Base-by-base conservation (phyloP, 2,888 invertebrate genomes). In the Platycheirus rosarum region DNA sequence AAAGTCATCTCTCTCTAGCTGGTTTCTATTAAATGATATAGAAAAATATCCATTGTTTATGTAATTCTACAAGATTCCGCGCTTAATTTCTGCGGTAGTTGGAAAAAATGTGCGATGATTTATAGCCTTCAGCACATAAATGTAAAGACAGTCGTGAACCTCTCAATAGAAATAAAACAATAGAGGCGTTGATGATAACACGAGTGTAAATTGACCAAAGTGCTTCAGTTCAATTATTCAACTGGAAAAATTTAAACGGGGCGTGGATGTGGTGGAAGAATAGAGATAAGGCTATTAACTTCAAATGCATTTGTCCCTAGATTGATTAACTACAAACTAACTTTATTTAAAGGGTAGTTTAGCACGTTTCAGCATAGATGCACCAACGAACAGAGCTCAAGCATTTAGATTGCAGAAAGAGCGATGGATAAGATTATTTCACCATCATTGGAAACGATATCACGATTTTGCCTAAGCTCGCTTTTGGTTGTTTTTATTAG, bases 21-120 rank as follows among this genome's bases (percentile, higher is more conserved):
- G 62, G 42, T 55, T 51, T 46, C 23, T 23, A 23, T 6, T n/a
- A 46, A 46, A 49, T 46, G 40, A 48, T 53, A 77, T 49, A 20
- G 44, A 65, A 75, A 60, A 65, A 71, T 69, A 65, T 71, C 29
- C 49, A 60, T 66, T 73, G 40, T 71, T 73, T 82, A 77, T 77
- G 68, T 77, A 82, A 77, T 62, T 35, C 29, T 68, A 68, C 66
- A 82, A 71, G 76, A 79, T 63, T 71, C 53, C 68, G 71, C 53
- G 71, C 53, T 75, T 63, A 73, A 82, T 40, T 71, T 82, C 49
- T 55, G 66, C 55, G 71, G 80, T 66, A 76, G 76, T 71, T 66
- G 53, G 68, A 46, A 68, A 49, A 66, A 77, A 66, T 70, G 37
- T 13, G 20, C 63, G 70, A 62, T 71, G 80, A 82, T 77, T 82